phyloP scores from a whole-genome alignment of 2,113 vertebrate species.

The chimpanzee (Pan troglodytes) region NHGRI_mPanTro3-v2.1_pri NC_072415.2:71206001-71206500 shows the following conservation, averaged over 20 bases:
- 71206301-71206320: not conserved
- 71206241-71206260: not conserved
- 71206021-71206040: constrained; percentile 8
- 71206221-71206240: not conserved
- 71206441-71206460: not conserved
- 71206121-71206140: constrained; percentile 32
- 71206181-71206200: not conserved
- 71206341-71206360: too few species aligned
- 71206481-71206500: not conserved
- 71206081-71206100: not conserved
- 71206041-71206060: constrained; percentile 41
- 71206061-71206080: constrained; percentile 31
- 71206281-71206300: not conserved
- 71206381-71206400: not conserved
- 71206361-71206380: too few species aligned
- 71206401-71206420: not conserved
- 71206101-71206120: constrained; percentile 44
- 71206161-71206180: not conserved
- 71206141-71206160: not conserved
- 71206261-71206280: not conserved
- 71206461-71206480: not conserved
- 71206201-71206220: not conserved
- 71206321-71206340: not conserved
- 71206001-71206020: constrained; percentile 19
- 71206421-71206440: not conserved